phyloP scores from a whole-genome alignment of 2,113 vertebrate genomes.

The Promerops cafer region DNA sequence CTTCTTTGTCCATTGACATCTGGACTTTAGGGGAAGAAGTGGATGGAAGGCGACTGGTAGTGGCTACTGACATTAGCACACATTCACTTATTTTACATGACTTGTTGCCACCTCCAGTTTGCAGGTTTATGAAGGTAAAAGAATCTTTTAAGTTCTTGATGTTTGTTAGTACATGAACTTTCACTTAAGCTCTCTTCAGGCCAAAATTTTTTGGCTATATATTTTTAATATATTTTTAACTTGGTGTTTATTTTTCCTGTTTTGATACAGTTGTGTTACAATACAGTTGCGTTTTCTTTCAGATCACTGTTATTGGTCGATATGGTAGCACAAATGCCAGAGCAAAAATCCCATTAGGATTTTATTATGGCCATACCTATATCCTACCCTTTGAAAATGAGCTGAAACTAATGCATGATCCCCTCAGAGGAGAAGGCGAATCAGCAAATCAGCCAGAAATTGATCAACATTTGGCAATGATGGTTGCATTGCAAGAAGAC shows the following conservation, averaged over 20 bases:
- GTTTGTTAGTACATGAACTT: background rate
- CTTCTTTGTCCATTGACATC: slow-evolving; percentile 97
- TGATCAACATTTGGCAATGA: slow-evolving; percentile 96
- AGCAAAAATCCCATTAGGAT: slow-evolving; percentile 95
- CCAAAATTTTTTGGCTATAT: background rate
- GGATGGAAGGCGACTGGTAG: slow-evolving; percentile 92
- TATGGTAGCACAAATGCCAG: slow-evolving; percentile 98
- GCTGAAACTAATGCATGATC: slow-evolving; percentile 94
- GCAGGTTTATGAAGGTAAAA: slow-evolving; percentile 98
- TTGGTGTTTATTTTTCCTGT: background rate
- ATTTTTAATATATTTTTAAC: background rate
- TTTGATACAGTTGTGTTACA: background rate
- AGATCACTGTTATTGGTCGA: slow-evolving; percentile 98
- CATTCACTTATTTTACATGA: slow-evolving; percentile 97
- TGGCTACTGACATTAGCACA: slow-evolving; percentile 97
- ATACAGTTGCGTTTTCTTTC: background rate
- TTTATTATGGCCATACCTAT: slow-evolving; percentile 98
- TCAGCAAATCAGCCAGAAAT: slow-evolving; percentile 88
- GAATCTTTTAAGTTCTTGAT: background rate
- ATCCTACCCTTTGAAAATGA: slow-evolving; percentile 97
- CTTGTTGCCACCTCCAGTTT: slow-evolving; percentile 93
- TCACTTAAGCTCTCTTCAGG: background rate
- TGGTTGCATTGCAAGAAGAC: slow-evolving; percentile 96
- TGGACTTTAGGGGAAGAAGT: slow-evolving; percentile 98
- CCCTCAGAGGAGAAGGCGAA: slow-evolving; percentile 89